These are phyloP conservation scores for Ciconia maguari DNA, from an alignment of 2,113 vertebrate genomes.

Conservation along the genomic window DNA sequence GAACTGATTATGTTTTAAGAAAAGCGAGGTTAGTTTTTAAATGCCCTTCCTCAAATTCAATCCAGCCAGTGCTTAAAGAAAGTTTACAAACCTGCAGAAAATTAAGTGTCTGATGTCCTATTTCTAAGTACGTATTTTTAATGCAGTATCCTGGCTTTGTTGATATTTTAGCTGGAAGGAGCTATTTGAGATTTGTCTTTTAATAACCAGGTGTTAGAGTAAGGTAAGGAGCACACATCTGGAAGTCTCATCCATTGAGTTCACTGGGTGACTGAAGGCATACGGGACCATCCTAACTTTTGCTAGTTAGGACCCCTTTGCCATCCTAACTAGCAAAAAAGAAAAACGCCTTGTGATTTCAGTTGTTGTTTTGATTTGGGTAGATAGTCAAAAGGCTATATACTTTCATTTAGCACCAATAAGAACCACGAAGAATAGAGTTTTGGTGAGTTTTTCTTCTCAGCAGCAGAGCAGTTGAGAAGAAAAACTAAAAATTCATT, in stretches of 20 bases:
- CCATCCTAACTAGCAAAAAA: neutral
- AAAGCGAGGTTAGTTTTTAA: neutral
- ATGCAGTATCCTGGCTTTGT: neutral
- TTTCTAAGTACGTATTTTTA: neutral
- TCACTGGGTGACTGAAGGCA: neutral
- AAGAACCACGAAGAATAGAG: neutral
- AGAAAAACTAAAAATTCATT: neutral
- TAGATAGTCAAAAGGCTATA: neutral
- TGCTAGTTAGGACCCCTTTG: neutral
- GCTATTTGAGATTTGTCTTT: neutral
- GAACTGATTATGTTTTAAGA: neutral
- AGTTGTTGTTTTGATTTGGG: neutral
- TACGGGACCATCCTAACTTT: no score
- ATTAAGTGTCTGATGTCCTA: neutral
- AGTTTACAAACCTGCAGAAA: neutral
- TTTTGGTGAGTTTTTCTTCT: no score
- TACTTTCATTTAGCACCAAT: neutral
- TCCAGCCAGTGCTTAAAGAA: neutral
- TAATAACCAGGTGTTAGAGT: neutral
- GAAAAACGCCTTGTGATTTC: neutral
- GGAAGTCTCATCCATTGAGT: neutral
- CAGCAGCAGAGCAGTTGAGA: neutral
- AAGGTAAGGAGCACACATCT: neutral
- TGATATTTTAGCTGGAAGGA: neutral
- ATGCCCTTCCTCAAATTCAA: neutral